Evolutionary conservation across 2,797 vertebrate species (phyloP).

Genomic region (Sternarchorhynchus goeldii): DNA sequence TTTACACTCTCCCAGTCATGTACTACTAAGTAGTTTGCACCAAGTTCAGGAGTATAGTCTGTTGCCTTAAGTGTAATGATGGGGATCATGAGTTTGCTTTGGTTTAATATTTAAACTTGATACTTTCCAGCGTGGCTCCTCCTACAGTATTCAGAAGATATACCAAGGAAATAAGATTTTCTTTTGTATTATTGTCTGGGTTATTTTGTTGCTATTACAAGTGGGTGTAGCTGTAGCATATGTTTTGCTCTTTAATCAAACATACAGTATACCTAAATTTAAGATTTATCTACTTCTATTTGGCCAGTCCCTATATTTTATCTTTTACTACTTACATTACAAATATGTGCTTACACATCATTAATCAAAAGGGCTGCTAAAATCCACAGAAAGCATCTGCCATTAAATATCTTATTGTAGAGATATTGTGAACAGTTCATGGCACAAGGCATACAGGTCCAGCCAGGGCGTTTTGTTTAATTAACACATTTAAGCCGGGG

Average conservation of each 20-base stretch:
- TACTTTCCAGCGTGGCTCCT: neutral
- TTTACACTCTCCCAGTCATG: neutral
- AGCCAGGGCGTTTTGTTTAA: neutral
- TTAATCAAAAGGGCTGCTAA: constrained; percentile 33
- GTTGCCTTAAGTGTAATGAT: constrained; percentile 13
- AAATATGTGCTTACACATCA: constrained; percentile 23
- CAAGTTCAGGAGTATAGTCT: constrained; percentile 11
- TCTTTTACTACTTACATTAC: neutral
- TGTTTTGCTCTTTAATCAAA: neutral
- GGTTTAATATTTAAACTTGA: constrained; percentile 52
- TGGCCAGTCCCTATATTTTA: neutral
- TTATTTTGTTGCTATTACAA: constrained; percentile 4
- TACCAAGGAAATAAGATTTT: neutral
- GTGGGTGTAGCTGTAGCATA: neutral
- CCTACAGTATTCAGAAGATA: constrained; percentile 31
- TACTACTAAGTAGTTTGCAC: neutral
- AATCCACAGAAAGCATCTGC: constrained; percentile 15
- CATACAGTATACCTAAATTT: constrained; percentile 1
- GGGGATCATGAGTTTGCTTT: constrained; percentile 28
- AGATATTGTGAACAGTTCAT: constrained; percentile 6
- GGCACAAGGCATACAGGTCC: neutral
- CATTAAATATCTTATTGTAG: neutral
- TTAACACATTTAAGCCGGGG: neutral
- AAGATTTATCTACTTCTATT: constrained; percentile 1
- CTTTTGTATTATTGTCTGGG: neutral